Base-by-base conservation (phyloP, 2,888 invertebrate species). In the Leptinotarsa haldemani region DNA sequence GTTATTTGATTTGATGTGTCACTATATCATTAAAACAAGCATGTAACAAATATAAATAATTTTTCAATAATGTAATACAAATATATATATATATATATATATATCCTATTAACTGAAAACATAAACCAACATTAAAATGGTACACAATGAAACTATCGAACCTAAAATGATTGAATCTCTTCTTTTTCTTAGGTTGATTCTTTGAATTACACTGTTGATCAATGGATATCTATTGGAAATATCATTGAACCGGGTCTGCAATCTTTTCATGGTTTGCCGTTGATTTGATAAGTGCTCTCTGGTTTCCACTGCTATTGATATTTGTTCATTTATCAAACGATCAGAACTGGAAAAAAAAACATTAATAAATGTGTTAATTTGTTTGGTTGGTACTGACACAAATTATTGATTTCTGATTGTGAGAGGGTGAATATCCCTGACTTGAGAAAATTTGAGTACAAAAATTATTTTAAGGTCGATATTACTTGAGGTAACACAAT, bases 261-360 rank as follows among this genome's bases (percentile, higher is more conserved):
- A 92, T 61, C 94, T 91, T 85, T 97, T 96, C 85, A 99, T 94
- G 15, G 95, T 92, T 78, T 95, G 94, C 69, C 97, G 91, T 87
- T 99, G 99, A 16, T 93, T 92, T 56, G 94, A 90, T 80, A 99
- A 90, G 87, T 97, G 96, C 80, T 99, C 99, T 82, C 97, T 94
- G 4, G 99, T 97, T 85, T 98, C 97, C 90, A 99, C 95, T 70
- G 99, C 99, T 86, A 99, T 97, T 84, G 95, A 94, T 80, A 99
- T 98, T 89, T 99, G 99, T 84, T 99, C 98, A 85, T 98, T 98
- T 18, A 99, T 92, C 85, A 99, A 88, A 78, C 95, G 92, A 85
- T 97, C 97, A 0, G 98, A 97, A 87, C 97, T 98, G 88, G 47
- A 90, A 89, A 65, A 18, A 65, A 58, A 69, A 50, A 73, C 15